These are phyloP conservation scores for Psittacula cyanocephala DNA, from an alignment of 2,113 vertebrate genomes.

Conservation along the genomic window DNA sequence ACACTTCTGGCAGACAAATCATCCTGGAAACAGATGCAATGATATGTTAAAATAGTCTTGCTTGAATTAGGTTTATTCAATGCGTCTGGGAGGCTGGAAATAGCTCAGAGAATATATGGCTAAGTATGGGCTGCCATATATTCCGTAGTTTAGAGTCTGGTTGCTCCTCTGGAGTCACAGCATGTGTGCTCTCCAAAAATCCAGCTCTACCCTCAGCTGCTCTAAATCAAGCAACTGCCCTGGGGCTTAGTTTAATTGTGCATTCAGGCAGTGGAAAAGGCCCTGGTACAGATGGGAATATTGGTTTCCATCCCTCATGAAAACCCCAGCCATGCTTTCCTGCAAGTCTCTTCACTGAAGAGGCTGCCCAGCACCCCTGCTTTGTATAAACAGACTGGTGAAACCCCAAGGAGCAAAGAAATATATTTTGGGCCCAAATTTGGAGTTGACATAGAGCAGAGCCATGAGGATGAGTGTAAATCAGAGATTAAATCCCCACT, in stretches of 20 bases:
- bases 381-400: not conserved
- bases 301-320: not conserved
- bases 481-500: constrained; percentile 9
- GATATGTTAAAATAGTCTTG: constrained; percentile 7
- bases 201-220: not conserved
- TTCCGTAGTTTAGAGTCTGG: not conserved
- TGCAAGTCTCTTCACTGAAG: not conserved
- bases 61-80: not conserved
- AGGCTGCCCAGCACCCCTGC: not conserved
- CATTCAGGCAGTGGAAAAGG: not conserved
- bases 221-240: constrained; percentile 18
- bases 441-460: not conserved
- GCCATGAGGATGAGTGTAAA: constrained; percentile 3
- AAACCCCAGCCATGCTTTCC: not conserved
- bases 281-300: not conserved
- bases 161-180: constrained; percentile 17
- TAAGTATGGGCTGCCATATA: not conserved
- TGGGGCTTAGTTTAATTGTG: not conserved
- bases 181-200: not conserved
- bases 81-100: not conserved
- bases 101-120: not conserved
- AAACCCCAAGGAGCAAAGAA: not conserved
- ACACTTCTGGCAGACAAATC: not conserved
- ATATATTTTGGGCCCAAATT: constrained; percentile 3
- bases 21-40: not conserved